These are phyloP conservation scores for Ormia ochracea DNA, from an alignment of 2,888 invertebrate species.

Conservation along the genomic window DNA sequence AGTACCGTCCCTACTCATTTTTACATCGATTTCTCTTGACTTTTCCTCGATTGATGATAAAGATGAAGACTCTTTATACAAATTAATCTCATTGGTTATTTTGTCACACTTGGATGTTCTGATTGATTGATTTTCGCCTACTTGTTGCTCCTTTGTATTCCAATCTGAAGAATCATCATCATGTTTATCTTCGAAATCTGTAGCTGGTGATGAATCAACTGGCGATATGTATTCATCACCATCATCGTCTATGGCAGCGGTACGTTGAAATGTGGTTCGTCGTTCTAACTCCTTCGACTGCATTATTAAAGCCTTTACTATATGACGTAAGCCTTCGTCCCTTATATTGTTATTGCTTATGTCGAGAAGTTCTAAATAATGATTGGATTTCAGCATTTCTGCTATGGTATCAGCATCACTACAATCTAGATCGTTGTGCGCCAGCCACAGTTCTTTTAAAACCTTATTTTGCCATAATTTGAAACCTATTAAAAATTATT, in stretches of 20 bases:
- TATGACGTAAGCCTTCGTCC: conserved; percentile 82
- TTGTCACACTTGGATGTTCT: background rate
- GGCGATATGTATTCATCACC: conserved; percentile 64
- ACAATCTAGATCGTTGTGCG: conserved; percentile 86
- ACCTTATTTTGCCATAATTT: conserved; percentile 87
- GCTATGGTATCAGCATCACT: conserved; percentile 88
- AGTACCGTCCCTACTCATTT: background rate
- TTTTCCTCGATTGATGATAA: conserved; percentile 50
- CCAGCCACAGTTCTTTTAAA: conserved; percentile 87
- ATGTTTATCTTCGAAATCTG: conserved; percentile 28
- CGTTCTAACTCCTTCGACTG: conserved; percentile 79
- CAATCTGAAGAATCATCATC: conserved; percentile 35
- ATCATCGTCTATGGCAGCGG: conserved; percentile 71
- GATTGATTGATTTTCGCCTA: background rate
- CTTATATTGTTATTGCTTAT: conserved; percentile 84
- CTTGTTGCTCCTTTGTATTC: conserved; percentile 12
- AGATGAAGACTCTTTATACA: conserved; percentile 2
- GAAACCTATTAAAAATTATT: conserved; percentile 80
- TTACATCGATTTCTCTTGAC: background rate
- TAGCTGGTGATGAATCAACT: conserved; percentile 50
- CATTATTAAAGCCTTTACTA: conserved; percentile 85
- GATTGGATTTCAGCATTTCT: conserved; percentile 85
- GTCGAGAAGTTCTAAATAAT: conserved; percentile 86
- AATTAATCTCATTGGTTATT: background rate
- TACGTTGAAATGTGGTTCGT: conserved; percentile 68